These are phyloP conservation scores for Eilema sororculum DNA, from an alignment of 2,888 invertebrate genomes.

Conservation along the genomic window DNA sequence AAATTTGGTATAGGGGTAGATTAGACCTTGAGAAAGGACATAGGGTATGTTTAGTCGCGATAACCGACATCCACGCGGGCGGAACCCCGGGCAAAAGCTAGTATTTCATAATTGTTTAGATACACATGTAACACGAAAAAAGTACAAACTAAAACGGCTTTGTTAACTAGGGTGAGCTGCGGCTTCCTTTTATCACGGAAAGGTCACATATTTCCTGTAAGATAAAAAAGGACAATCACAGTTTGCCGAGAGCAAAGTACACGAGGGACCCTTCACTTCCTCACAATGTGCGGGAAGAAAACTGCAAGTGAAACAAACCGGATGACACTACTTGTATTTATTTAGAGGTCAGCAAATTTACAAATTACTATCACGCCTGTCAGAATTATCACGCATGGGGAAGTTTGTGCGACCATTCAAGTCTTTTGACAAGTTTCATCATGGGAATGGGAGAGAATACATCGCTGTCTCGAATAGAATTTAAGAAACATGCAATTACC, in stretches of 20 bases:
- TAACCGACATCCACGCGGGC: too few species aligned
- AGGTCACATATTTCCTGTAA: neutral
- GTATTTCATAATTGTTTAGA: neutral
- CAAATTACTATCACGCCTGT: too few species aligned
- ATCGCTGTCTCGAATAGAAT: too few species aligned
- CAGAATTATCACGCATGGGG: neutral
- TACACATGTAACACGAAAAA: neutral
- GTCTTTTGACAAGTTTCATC: neutral
- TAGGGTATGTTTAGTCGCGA: too few species aligned
- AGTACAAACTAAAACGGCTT: too few species aligned
- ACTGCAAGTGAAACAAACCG: neutral
- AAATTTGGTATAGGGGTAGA: too few species aligned
- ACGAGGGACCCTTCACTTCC: neutral
- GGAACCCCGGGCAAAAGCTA: too few species aligned
- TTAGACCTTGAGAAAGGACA: too few species aligned
- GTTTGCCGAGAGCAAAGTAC: neutral
- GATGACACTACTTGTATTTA: neutral
- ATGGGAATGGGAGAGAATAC: too few species aligned
- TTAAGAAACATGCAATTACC: too few species aligned
- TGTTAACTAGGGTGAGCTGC: too few species aligned
- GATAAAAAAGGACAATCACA: neutral
- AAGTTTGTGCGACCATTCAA: neutral
- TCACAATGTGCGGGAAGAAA: neutral
- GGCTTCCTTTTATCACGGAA: neutral
- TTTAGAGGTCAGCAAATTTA: neutral